Evolutionary conservation across 2,797 vertebrate species (phyloP), one percentile per base, ranked within the genome.

Genomic region (Moxostoma hubbsi): DNA sequence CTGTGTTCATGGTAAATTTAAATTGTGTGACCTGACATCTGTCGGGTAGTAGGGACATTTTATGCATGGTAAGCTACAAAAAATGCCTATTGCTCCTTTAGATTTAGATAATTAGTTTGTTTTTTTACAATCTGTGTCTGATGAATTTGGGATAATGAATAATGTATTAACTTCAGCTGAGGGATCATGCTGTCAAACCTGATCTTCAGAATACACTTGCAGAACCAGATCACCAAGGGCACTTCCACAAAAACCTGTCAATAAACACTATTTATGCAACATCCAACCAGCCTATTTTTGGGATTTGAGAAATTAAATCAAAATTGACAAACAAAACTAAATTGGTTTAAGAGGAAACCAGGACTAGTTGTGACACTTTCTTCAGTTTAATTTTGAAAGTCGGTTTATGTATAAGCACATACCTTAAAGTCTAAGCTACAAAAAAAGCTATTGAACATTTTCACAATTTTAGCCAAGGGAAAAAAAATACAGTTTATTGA

Each of bases 221-320:
- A 81, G 61, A 83, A 82, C 85, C 76, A 75, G 85, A 80, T 79
- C 76, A 66, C 73, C 83, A 78, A 80, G 77, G 47, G 57, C 80
- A 82, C 83, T 82, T 81, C 80, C 80, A 73, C 63, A 46, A 74
- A 75, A 66, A 77, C 79, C 51, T 59, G 70, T 79, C 71, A 75
- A 24, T 24, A 43, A 50, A 68, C 16, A 43, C 36, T 7, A 2
- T 65, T 73, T 55, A 24, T 67, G 36, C 15, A 65, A 43, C 62
- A 12, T 75, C 36, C 61, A 63, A 15, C 47, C 16, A n/a, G 11
- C 11, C 11, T 12, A 36, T 43, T 12, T 69, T 54, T 9, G 7
- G 5, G 1, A 13, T 43, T 69, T 8, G 13, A n/a, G 13, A 55
- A 55, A 55, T 54, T 45, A 24, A 55, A 36, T 1, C 11, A 7